Percentiles rank a stretch among this genome's conserved stretches.
Evolutionary conservation across 2,113 vertebrate genomes (phyloP).

Genomic region (Myxocyprinus asiaticus): DNA sequence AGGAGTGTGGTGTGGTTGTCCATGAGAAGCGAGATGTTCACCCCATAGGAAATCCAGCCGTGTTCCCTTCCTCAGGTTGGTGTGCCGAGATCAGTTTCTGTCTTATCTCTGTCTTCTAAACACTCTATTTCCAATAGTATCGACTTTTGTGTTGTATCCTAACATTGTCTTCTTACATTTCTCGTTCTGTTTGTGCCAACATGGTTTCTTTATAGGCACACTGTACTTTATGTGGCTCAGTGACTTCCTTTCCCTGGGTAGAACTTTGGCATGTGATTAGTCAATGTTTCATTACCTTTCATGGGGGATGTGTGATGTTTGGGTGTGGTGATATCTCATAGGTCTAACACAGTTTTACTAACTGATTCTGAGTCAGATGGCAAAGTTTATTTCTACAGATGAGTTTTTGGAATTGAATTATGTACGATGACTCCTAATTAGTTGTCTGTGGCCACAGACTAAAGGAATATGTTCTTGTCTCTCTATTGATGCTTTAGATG

Average conservation of each 20-base stretch:
- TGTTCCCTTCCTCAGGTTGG: slow-evolving; percentile 62
- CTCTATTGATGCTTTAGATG: not conserved
- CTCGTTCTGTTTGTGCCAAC: not conserved
- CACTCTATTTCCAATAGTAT: slow-evolving; percentile 6
- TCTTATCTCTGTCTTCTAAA: not conserved
- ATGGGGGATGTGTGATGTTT: slow-evolving; percentile 15
- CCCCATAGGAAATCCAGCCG: slow-evolving; percentile 58
- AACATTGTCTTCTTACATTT: not conserved
- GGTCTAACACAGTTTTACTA: slow-evolving; percentile 24
- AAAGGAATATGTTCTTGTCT: not conserved
- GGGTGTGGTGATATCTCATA: slow-evolving; percentile 29
- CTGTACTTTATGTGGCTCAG: not conserved
- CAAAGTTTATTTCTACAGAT: not conserved
- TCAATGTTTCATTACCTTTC: slow-evolving; percentile 24
- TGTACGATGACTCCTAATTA: slow-evolving; percentile 32
- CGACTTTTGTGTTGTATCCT: not conserved
- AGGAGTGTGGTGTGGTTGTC: slow-evolving; percentile 53
- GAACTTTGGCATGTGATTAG: slow-evolving; percentile 7
- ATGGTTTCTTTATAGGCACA: not conserved
- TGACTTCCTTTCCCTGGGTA: not conserved
- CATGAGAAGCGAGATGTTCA: slow-evolving; percentile 58
- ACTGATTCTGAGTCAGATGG: slow-evolving; percentile 26
- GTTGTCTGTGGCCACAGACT: slow-evolving; percentile 16
- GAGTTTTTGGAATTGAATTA: not conserved
- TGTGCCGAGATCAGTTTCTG: slow-evolving; percentile 46